Evolutionary conservation across 2,113 vertebrate genomes (phyloP), one percentile per base, ranked within the genome.

Genomic region (Urocolius indicus): DNA sequence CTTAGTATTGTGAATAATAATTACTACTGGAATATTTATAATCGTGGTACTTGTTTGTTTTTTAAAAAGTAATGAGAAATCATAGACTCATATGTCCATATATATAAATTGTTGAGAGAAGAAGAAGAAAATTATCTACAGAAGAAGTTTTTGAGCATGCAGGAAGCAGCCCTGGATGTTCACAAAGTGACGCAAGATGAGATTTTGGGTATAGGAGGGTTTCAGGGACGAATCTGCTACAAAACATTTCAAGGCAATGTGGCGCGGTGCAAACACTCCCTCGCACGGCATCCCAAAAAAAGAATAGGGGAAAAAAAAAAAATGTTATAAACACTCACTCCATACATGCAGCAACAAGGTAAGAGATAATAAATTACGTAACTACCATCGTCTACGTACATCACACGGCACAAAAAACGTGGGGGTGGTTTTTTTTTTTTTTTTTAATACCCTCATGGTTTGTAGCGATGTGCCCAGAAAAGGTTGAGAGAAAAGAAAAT

Each of bases 281-380:
- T 76, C 81, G 92, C 58, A n/a, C 13, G 81, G 69, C 62, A 96
- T 48, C 79, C 79, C 96, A 81, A 71, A 81, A 81, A 65, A 92
- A 87, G 30, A 38, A 51, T 66, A 66, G 54, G 85, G n/a, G 84
- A 81, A 38, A 54, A 73, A 58, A 57, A 87, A 41, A 80, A 79
- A 17, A 90, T 43, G 48, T 71, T 74, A 95, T 66, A 96, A 97
- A 98, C 79, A 96, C 78, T 63, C 88, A 32, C 75, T 68, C 52
- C 30, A 13, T 85, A 89, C 84, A 92, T 57, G 55, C 76, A 87
- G 82, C 12, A 95, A 94, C 21, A 93, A 87, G 83, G 90, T 20
- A 92, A 48, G 38, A 34, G 3, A 89, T 51, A 94, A 78, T 94
- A 92, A 97, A 96, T 97, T 97, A 97, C 81, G 94, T 97, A 97